Evolutionary conservation across 2,888 invertebrate species (phyloP), one percentile per base, ranked within the genome.

Genomic region (Ophioninae sp.): DNA sequence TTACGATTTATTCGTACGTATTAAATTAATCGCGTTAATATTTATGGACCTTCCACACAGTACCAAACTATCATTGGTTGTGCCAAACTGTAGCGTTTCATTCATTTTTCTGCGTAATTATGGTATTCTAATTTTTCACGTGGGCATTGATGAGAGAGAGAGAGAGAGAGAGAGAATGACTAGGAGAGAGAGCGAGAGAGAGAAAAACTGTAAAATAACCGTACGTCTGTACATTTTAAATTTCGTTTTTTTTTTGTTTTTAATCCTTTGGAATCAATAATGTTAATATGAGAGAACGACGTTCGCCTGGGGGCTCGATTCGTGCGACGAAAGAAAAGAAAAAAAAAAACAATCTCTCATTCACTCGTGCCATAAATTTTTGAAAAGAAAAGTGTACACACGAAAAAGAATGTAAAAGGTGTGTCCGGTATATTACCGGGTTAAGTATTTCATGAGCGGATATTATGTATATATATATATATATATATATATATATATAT

Each of bases 41-140:
- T 82, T 84, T 86, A 81, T 84, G 82, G 65, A 81, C 83, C 77
- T 82, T 59, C 84, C 37, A 56, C 80, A 86, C 88, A 87, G 87
- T 89, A 89, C 88, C 88, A 88, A 89, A 88, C 88, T 88, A 87
- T 86, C 84, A 86, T 88, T 89, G 88, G 89, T 89, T 89, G 89
- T 90, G 89, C 89, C 89, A 89, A 89, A 88, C 85, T 85, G 75
- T 85, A 86, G 81, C 85, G 75, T 79, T 84, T 83, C 74, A 41
- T 74, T 85, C 74, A 64, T 81, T 72, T 86, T 82, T 82, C 80
- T 30, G 85, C 86, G 64, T 81, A 69, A 79, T 79, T 84, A 82
- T 86, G 82, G 83, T 86, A 86, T 86, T 86, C 87, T 86, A 83
- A 85, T 87, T 87, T 86, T 87, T 83, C 83, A 70, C 74, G 81